phyloP scores from a whole-genome alignment of 1,140 invertebrate species.

The Propsilocerus akamusi region DNA sequence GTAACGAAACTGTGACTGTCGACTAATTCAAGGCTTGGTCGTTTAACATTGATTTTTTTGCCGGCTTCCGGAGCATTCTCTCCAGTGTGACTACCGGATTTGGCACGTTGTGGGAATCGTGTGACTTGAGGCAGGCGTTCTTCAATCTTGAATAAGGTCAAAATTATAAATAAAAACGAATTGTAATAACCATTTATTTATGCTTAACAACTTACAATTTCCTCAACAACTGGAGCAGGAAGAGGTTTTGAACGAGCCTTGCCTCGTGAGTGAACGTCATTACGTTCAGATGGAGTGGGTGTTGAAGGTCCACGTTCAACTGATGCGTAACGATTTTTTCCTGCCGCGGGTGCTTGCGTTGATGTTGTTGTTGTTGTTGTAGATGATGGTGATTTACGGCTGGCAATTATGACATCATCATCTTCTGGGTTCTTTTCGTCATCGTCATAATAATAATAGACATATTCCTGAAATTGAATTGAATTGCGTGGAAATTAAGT shows the following conservation, averaged over 20 bases:
- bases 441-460: slow-evolving; percentile 79
- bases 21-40: slow-evolving; percentile 54
- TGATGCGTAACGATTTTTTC: neutral
- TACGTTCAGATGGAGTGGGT: neutral
- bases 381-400: slow-evolving; percentile 22
- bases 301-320: slow-evolving; percentile 1
- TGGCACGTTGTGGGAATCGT: slow-evolving; percentile 51
- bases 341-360: neutral
- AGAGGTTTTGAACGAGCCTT: slow-evolving; percentile 5
- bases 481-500: too few species aligned
- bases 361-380: slow-evolving; percentile 10
- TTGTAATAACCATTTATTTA: neutral
- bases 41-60: slow-evolving; percentile 23
- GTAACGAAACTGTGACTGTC: slow-evolving; percentile 63
- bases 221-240: slow-evolving; percentile 9
- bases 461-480: too few species aligned
- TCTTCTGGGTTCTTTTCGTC: slow-evolving; percentile 40
- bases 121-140: slow-evolving; percentile 57
- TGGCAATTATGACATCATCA: slow-evolving; percentile 7
- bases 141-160: slow-evolving; percentile 15
- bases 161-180: neutral
- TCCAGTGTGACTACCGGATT: slow-evolving; percentile 24
- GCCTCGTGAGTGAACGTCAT: neutral
- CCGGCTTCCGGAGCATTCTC: slow-evolving; percentile 17
- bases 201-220: slow-evolving; percentile 16